Evolutionary conservation across 1,140 invertebrate species (phyloP).

Genomic region (Riptortus pedestris): DNA sequence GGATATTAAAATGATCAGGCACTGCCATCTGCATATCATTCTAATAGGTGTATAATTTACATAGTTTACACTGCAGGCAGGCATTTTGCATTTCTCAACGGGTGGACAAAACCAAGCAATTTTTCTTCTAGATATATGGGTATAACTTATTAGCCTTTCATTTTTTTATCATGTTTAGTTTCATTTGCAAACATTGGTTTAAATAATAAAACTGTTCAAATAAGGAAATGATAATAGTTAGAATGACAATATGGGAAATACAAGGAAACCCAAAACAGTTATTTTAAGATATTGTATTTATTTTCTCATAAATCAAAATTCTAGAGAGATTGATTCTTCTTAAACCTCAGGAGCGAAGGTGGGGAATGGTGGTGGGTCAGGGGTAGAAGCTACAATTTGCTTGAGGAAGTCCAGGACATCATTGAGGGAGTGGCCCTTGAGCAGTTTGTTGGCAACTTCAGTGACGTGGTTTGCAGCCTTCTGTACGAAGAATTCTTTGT

Average conservation of each 20-base stretch:
- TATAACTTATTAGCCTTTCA: no score
- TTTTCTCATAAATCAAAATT: not conserved
- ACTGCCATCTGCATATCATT: no score
- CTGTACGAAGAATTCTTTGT: not conserved
- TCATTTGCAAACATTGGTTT: not conserved
- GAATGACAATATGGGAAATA: not conserved
- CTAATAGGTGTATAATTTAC: no score
- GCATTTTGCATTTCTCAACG: no score
- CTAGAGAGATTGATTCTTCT: not conserved
- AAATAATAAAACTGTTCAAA: not conserved
- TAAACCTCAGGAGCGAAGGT: not conserved
- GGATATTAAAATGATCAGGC: no score
- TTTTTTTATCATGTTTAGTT: not conserved
- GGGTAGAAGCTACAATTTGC: constrained; percentile 1
- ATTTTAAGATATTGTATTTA: not conserved
- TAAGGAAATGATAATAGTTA: not conserved
- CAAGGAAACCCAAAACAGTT: not conserved
- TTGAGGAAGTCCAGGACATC: constrained; percentile 19
- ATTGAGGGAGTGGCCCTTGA: constrained; percentile 13
- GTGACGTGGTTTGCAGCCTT: constrained; percentile 5
- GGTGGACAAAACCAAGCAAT: no score
- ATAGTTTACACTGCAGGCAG: no score
- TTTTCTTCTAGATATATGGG: no score
- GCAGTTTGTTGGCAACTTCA: constrained; percentile 7
- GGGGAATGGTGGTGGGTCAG: constrained; percentile 14